phyloP scores from a whole-genome alignment of 1,140 invertebrate species.

The Megathymus violae region DNA sequence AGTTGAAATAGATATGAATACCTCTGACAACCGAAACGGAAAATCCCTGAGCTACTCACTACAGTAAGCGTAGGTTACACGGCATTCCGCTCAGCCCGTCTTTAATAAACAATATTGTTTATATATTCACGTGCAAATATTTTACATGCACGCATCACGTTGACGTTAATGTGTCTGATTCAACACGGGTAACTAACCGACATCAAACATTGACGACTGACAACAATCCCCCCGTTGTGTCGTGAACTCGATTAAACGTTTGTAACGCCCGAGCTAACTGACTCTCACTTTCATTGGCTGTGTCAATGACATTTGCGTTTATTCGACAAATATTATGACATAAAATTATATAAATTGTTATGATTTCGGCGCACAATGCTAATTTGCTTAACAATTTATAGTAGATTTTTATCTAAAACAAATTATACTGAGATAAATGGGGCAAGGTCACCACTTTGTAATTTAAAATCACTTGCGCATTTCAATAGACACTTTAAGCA shows the following conservation, averaged over 20 bases:
- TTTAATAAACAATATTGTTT: too few species aligned
- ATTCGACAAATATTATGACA: conserved; percentile 9
- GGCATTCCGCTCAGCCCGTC: too few species aligned
- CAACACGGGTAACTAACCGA: conserved; percentile 5
- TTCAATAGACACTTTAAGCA: neutral
- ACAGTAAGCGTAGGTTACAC: too few species aligned
- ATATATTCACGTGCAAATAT: too few species aligned
- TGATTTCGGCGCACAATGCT: neutral
- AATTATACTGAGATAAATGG: too few species aligned
- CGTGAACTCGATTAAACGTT: conserved; percentile 7
- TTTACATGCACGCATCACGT: conserved; percentile 1
- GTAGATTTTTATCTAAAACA: too few species aligned
- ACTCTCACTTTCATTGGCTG: neutral
- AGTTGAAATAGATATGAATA: too few species aligned
- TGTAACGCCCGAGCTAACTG: conserved; percentile 1
- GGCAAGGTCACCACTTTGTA: too few species aligned
- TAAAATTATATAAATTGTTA: conserved; percentile 16
- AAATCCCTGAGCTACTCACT: too few species aligned
- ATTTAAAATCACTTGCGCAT: neutral
- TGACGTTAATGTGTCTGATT: conserved; percentile 32
- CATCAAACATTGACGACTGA: conserved; percentile 1
- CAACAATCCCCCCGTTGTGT: neutral
- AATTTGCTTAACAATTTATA: neutral
- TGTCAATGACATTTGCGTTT: conserved; percentile 20
- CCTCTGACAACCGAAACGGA: too few species aligned